These are phyloP conservation scores for Lethenteron reissneri DNA, from an alignment of 2,113 vertebrate species.

Conservation along the genomic window DNA sequence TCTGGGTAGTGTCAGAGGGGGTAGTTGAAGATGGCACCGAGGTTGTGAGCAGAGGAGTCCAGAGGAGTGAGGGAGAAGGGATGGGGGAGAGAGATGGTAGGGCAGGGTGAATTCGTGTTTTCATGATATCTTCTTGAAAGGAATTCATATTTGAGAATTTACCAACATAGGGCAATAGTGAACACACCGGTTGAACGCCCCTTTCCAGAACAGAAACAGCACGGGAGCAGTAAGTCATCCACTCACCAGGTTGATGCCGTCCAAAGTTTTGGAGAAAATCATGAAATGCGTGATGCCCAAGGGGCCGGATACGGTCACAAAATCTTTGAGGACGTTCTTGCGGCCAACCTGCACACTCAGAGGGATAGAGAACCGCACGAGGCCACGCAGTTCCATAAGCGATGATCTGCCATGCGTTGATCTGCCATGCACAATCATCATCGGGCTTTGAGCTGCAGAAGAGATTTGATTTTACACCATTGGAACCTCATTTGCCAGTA, in stretches of 20 bases:
- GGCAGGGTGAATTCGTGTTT: too few relatives aligned
- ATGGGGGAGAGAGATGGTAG: too few relatives aligned
- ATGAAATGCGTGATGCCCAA: slow-evolving; percentile 62
- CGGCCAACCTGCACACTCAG: slow-evolving; percentile 28
- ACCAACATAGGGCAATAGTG: too few relatives aligned
- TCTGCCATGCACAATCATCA: not conserved
- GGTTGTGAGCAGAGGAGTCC: too few relatives aligned
- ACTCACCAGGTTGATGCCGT: slow-evolving; percentile 46
- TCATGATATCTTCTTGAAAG: too few relatives aligned
- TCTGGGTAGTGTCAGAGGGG: too few relatives aligned
- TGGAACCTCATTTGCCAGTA: too few relatives aligned
- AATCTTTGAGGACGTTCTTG: slow-evolving; percentile 62
- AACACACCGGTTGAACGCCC: not conserved
- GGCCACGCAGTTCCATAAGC: not conserved
- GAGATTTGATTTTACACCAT: too few relatives aligned
- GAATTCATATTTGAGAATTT: too few relatives aligned
- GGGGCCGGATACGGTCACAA: slow-evolving; percentile 50
- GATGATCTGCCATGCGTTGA: not conserved
- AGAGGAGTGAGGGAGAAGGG: too few relatives aligned
- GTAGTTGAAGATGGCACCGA: too few relatives aligned
- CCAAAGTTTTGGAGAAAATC: slow-evolving; percentile 40
- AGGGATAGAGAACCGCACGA: not conserved
- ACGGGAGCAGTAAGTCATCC: accelerated
- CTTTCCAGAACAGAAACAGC: accelerated
- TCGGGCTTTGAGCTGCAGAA: too few relatives aligned